These are phyloP conservation scores for Liodrosophila aerea DNA, from an alignment of 2,888 invertebrate genomes.

Conservation along the genomic window DNA sequence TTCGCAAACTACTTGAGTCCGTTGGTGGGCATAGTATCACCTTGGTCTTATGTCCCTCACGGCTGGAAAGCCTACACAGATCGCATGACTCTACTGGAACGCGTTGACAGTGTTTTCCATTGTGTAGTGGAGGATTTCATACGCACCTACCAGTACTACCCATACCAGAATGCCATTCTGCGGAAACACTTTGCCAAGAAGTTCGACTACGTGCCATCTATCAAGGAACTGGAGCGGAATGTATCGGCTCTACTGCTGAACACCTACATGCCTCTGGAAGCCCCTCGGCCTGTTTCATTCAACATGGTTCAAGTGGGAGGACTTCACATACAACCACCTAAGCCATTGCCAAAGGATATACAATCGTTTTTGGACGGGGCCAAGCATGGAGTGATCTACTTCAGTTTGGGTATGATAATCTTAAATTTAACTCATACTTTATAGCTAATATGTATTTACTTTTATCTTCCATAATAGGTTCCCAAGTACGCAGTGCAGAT, in stretches of 20 bases:
- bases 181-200: conserved; percentile 65
- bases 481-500: conserved; percentile 80
- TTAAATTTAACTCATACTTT: no score
- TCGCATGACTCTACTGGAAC: conserved; percentile 83
- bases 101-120: conserved; percentile 83
- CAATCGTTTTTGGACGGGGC: conserved; percentile 80
- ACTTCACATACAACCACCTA: conserved; percentile 82
- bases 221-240: conserved; percentile 82
- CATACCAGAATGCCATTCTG: conserved; percentile 72
- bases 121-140: conserved; percentile 64
- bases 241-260: conserved; percentile 83
- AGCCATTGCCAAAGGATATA: conserved; percentile 71
- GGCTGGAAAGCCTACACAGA: conserved; percentile 81
- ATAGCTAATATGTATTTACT: no score
- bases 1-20: conserved; percentile 80
- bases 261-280: conserved; percentile 81
- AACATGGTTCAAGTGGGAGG: conserved; percentile 84
- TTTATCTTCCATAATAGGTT: no score
- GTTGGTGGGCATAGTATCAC: conserved; percentile 81
- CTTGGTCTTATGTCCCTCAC: conserved; percentile 83
- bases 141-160: conserved; percentile 68
- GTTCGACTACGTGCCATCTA: conserved; percentile 70
- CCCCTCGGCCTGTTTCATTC: conserved; percentile 80
- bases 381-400: conserved; percentile 63
- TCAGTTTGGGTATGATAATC: conserved; percentile 78